Evolutionary conservation across 1,140 invertebrate species (phyloP), one percentile per base, ranked within the genome.

Genomic region (Drosophila asahinai): DNA sequence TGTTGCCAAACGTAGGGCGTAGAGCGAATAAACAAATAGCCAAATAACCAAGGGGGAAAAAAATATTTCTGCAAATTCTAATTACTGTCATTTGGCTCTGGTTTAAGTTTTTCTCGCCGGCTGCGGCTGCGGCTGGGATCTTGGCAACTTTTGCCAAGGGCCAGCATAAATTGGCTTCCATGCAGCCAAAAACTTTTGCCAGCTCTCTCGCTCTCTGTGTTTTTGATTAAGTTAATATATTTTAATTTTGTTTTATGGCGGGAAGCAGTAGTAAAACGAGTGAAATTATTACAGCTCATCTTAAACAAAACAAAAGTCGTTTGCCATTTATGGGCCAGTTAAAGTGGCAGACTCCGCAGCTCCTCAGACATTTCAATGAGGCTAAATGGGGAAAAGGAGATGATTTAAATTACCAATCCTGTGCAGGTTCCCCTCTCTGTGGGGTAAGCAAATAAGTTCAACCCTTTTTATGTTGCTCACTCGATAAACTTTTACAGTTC

Each of bases 81-180:
- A 87, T 83, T 89, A 87, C 81, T 83, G 84, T 89, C 84, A 81
- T 87, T 87, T 89, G 84, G 84, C 84, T 81, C 62, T 67, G 65
- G 54, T 57, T 83, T 78, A 72, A 77, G 65, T 67, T 79, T 80
- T 79, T 72, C 58, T 15, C 49, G 25, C 27, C 27, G 48, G 12
- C 51, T 40, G 55, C 25, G 63, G 40, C 43, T 40, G 59, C 14
- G 42, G 54, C 42, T 43, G 36, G 36, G 49, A 27, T 72, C 68
- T 78, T 79, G 75, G 75, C 75, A 78, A 78, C 40, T 63, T 43
- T 17, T 68, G 63, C 77, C 57, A 38, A 64, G 60, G 45, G 58
- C 60, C 68, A 67, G 67, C 61, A 60, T 77, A 75, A 68, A 72
- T 78, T 78, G 76, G 76, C 76, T 59, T 47, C 42, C 58, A 19